Percentiles rank a stretch among this genome's conserved stretches.
Conservation (phyloP, 2,797 vertebrate species). For the Lagorchestes hirsutus region DNA sequence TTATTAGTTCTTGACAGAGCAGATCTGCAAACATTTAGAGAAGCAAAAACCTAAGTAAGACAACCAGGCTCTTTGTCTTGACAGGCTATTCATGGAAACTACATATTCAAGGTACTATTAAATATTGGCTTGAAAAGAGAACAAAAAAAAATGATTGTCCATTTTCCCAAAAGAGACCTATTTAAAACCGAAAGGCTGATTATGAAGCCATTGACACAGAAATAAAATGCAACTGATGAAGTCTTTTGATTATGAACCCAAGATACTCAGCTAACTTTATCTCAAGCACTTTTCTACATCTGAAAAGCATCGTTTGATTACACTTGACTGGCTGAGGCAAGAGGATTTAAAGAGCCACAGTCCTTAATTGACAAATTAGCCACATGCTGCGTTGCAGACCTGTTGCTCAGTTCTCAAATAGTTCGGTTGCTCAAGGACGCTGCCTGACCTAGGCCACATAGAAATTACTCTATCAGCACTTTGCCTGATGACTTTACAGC, state of each 20-base stretch:
- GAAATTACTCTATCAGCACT: constrained; percentile 44
- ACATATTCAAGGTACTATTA: constrained; percentile 61
- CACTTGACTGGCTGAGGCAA: neutral
- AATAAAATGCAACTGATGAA: constrained; percentile 40
- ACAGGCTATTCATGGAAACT: constrained; percentile 72
- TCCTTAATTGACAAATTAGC: constrained; percentile 52
- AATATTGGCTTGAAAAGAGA: constrained; percentile 64
- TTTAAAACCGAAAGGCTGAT: constrained; percentile 72
- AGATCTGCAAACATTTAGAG: constrained; percentile 68
- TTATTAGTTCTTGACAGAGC: constrained; percentile 56
- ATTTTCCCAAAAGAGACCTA: constrained; percentile 67
- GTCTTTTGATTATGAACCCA: constrained; percentile 27
- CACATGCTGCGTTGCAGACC: neutral
- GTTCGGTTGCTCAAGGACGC: neutral
- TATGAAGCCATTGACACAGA: constrained; percentile 67
- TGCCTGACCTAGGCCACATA: constrained; percentile 37
- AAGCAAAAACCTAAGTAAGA: constrained; percentile 65
- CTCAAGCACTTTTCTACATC: constrained; percentile 42
- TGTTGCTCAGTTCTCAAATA: neutral
- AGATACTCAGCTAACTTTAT: constrained; percentile 46
- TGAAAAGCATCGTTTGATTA: constrained; percentile 19
- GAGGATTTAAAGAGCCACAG: neutral
- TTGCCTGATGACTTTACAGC: constrained; percentile 29
- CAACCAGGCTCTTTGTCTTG: constrained; percentile 67
- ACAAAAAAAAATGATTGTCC: constrained; percentile 72